A percentile compares a stretch with the other conserved stretches of the same genome.
Evolutionary conservation across 1,140 invertebrate genomes (phyloP).

Genomic region (Platyura marginata): DNA sequence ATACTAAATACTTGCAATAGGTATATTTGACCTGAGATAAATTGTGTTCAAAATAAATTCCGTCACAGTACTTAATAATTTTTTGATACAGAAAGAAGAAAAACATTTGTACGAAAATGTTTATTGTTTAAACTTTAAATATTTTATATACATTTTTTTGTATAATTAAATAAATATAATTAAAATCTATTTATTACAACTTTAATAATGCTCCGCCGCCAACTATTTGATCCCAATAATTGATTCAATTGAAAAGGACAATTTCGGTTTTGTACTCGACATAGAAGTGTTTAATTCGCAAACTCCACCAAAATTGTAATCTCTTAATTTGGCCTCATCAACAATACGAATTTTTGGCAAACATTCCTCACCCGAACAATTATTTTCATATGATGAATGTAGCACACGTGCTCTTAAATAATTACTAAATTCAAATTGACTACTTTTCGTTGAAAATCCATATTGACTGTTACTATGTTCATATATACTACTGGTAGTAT

Average conservation of each 20-base stretch:
- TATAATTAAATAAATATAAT: too few relatives aligned
- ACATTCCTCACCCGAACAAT: slow-evolving; percentile 9
- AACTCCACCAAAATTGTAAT: slow-evolving; percentile 19
- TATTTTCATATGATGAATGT: not conserved
- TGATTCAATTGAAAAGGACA: slow-evolving; percentile 38
- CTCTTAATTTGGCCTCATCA: slow-evolving; percentile 17
- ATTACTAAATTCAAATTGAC: not conserved
- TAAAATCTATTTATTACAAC: too few relatives aligned
- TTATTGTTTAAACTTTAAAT: too few relatives aligned
- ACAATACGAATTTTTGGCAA: slow-evolving; percentile 7
- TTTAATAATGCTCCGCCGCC: too few relatives aligned
- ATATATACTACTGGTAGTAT: slow-evolving; percentile 6
- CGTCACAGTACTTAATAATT: too few relatives aligned
- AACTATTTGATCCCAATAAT: slow-evolving; percentile 35
- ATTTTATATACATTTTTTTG: too few relatives aligned
- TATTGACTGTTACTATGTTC: slow-evolving; percentile 2
- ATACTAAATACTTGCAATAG: too few relatives aligned
- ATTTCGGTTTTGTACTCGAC: slow-evolving; percentile 22
- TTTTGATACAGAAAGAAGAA: too few relatives aligned
- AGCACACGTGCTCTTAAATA: slow-evolving; percentile 3
- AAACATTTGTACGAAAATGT: too few relatives aligned
- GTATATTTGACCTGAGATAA: too few relatives aligned
- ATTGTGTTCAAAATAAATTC: too few relatives aligned
- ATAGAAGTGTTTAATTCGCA: slow-evolving; percentile 30
- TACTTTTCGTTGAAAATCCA: slow-evolving; percentile 1